These are phyloP conservation scores for Hesperia comma DNA, from an alignment of 2,888 invertebrate species.

Conservation along the genomic window DNA sequence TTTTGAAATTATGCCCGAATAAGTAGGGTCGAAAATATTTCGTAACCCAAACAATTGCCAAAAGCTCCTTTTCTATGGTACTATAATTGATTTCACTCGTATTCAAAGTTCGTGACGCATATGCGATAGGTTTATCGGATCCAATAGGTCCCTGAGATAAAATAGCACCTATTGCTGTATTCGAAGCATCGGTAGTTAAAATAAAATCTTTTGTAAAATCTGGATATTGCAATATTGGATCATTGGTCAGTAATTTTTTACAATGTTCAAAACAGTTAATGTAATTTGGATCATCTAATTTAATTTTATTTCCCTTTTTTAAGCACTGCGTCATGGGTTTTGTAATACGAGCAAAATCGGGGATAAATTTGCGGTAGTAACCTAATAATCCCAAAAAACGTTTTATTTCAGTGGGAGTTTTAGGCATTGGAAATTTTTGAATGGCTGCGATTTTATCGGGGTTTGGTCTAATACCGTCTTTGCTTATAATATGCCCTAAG, in stretches of 20 bases:
- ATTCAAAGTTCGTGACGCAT: slow-evolving; percentile 9
- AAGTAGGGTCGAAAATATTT: no score
- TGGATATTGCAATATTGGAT: no score
- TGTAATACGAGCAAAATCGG: neutral
- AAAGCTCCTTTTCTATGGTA: neutral
- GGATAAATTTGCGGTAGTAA: neutral
- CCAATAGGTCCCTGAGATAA: slow-evolving; percentile 39
- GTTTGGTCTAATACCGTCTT: slow-evolving; percentile 11
- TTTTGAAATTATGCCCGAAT: no score
- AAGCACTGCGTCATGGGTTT: no score
- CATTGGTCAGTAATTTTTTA: neutral
- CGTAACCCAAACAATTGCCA: no score
- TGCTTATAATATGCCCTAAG: slow-evolving; percentile 6
- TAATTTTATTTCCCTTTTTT: neutral
- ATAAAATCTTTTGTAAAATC: slow-evolving; percentile 33
- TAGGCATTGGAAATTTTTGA: slow-evolving; percentile 15
- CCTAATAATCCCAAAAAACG: slow-evolving; percentile 12
- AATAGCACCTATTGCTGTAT: slow-evolving; percentile 9
- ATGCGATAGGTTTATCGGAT: slow-evolving; percentile 42
- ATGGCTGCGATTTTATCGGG: slow-evolving; percentile 13
- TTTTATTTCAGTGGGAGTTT: slow-evolving; percentile 18
- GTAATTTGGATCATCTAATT: slow-evolving; percentile 5
- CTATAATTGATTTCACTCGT: neutral
- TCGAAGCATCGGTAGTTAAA: slow-evolving; percentile 37
- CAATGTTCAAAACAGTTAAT: slow-evolving; percentile 28